phyloP scores from a whole-genome alignment of 2,797 vertebrate genomes.

The Gambusia yucatana region DNA sequence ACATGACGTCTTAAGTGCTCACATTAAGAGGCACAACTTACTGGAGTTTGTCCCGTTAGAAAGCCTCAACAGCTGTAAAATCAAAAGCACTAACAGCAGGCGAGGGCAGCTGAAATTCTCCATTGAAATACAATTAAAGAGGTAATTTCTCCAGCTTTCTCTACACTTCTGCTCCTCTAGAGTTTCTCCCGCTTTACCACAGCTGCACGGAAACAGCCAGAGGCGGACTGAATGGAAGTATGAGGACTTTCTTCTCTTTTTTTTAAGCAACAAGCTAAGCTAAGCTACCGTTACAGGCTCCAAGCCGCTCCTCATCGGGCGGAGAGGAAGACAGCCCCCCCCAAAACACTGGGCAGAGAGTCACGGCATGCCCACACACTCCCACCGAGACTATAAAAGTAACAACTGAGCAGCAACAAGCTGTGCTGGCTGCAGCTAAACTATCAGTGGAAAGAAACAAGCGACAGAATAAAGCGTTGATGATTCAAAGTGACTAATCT shows the following conservation, averaged over 20 bases:
- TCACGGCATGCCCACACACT: conserved; percentile 16
- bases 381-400: conserved; percentile 34
- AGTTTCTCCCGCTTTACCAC: conserved; percentile 6
- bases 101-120: conserved; percentile 40
- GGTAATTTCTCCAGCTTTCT: neutral
- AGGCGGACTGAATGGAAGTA: conserved; percentile 21
- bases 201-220: conserved; percentile 4
- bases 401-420: neutral
- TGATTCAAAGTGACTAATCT: neutral
- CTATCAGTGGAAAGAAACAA: neutral
- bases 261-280: conserved; percentile 46
- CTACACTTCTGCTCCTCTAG: neutral
- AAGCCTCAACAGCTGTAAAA: conserved; percentile 49
- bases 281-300: conserved; percentile 38
- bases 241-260: neutral
- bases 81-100: conserved; percentile 40
- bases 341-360: conserved; percentile 12
- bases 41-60: conserved; percentile 57
- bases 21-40: conserved; percentile 52
- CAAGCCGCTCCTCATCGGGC: conserved; percentile 6
- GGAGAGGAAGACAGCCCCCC: conserved; percentile 20
- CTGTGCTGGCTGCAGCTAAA: neutral
- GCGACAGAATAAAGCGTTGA: neutral
- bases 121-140: conserved; percentile 34
- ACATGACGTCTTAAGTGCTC: neutral